phyloP scores from a whole-genome alignment of 2,888 invertebrate species.

The Melipona bicolor region DNA sequence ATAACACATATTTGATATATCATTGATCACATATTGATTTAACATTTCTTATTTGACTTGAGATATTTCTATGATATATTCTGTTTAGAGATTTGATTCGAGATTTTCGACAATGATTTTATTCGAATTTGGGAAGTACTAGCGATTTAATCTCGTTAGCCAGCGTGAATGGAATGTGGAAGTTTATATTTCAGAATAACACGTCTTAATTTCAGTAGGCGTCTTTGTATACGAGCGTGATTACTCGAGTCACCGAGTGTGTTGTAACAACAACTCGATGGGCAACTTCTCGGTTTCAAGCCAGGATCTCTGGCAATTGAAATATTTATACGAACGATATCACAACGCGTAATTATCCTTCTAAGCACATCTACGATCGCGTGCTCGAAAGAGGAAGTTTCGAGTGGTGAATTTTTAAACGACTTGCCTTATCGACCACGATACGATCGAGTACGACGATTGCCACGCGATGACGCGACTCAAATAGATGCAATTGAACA shows the following conservation, averaged over 20 bases:
- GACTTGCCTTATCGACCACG: not conserved
- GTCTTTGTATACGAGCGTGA: slow-evolving; percentile 32
- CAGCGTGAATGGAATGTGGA: not conserved
- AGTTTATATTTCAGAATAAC: not conserved
- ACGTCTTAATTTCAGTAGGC: not conserved
- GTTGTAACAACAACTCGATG: not conserved
- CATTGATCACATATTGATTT: not conserved
- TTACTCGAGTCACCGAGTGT: slow-evolving; percentile 30
- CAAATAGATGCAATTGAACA: not conserved
- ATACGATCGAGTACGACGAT: not conserved
- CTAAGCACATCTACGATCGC: not conserved
- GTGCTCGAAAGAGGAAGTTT: not conserved
- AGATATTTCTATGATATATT: not conserved
- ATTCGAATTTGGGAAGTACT: not conserved
- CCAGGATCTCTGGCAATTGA: too few species aligned
- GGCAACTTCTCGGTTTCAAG: not conserved
- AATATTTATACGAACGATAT: not conserved
- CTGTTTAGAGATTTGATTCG: not conserved
- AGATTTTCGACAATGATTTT: not conserved
- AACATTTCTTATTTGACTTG: not conserved
- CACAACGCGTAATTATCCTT: too few species aligned
- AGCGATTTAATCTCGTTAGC: not conserved
- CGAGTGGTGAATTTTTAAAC: not conserved
- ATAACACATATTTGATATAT: not conserved
- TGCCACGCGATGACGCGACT: too few species aligned